A percentile compares a stretch with the other conserved stretches of the same genome.
Evolutionary conservation across 2,797 vertebrate genomes (phyloP).

Genomic region (Myotis daubentonii): DNA sequence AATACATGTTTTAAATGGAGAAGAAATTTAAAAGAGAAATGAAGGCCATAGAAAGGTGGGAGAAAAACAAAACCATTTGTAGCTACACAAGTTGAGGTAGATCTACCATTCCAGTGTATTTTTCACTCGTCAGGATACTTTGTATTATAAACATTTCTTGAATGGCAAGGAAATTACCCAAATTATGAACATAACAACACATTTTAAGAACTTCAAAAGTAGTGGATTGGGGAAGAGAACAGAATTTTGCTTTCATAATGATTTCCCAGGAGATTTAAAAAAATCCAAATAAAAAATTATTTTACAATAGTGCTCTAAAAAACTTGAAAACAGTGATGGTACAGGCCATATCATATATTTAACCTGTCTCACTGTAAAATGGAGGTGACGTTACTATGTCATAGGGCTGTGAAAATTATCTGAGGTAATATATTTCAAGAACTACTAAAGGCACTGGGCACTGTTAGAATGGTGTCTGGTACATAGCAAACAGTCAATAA

Average conservation of each 20-base stretch:
- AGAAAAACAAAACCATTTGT: neutral
- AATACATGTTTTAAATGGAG: neutral
- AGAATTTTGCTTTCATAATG: neutral
- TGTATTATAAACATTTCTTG: neutral
- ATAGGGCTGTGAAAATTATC: neutral
- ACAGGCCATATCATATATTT: neutral
- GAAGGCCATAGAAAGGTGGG: neutral
- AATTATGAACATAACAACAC: neutral
- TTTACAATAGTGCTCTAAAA: constrained; percentile 15
- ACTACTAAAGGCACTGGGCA: neutral
- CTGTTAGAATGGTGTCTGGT: neutral
- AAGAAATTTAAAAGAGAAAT: neutral
- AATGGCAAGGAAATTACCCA: neutral
- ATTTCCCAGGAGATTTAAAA: neutral
- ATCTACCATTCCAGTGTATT: neutral
- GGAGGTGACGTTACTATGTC: neutral
- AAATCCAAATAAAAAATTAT: neutral
- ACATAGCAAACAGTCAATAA: neutral
- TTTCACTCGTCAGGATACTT: neutral
- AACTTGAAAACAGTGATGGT: neutral
- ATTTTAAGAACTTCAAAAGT: constrained; percentile 20
- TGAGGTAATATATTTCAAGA: neutral
- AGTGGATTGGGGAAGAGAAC: neutral
- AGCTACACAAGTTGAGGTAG: neutral
- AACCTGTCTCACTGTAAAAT: neutral